Evolutionary conservation across 2,888 invertebrate species (phyloP).

Genomic region (Ligdia adustata): DNA sequence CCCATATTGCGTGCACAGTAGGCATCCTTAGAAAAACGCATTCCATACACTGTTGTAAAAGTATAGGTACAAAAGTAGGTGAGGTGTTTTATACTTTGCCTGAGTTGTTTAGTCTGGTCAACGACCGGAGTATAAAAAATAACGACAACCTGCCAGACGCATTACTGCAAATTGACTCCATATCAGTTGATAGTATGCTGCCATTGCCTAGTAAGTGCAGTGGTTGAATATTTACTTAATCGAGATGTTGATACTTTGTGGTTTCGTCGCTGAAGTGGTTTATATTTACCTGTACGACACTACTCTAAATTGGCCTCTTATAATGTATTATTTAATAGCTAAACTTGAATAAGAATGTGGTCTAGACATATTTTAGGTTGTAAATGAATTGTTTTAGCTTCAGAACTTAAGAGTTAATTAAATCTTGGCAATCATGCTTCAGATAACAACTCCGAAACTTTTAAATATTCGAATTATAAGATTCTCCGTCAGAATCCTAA

Average conservation of each 20-base stretch:
- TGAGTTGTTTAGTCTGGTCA: slow-evolving; percentile 69
- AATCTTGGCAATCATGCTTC: neutral
- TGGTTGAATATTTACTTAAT: slow-evolving; percentile 37
- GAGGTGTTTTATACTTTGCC: slow-evolving; percentile 34
- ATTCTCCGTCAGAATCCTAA: slow-evolving; percentile 1
- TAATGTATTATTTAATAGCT: too few relatives aligned
- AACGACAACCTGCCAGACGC: slow-evolving; percentile 65
- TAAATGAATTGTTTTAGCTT: too few relatives aligned
- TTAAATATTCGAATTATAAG: neutral
- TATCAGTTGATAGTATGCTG: slow-evolving; percentile 57
- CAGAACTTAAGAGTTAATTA: neutral
- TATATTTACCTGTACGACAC: too few relatives aligned
- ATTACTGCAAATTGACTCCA: slow-evolving; percentile 77
- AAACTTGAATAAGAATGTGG: too few relatives aligned
- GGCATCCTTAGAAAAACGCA: too few relatives aligned
- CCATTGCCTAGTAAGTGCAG: slow-evolving; percentile 37
- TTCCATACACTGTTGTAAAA: too few relatives aligned
- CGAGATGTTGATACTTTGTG: slow-evolving; percentile 38
- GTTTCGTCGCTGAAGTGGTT: neutral
- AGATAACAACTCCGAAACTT: neutral
- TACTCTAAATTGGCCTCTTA: too few relatives aligned
- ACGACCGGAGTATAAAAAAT: slow-evolving; percentile 74
- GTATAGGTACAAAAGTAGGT: too few relatives aligned
- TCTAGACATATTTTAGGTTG: slow-evolving; percentile 6
- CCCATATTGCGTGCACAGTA: too few relatives aligned